phyloP scores from a whole-genome alignment of 1,140 invertebrate genomes.

The Microplitis demolitor region DNA sequence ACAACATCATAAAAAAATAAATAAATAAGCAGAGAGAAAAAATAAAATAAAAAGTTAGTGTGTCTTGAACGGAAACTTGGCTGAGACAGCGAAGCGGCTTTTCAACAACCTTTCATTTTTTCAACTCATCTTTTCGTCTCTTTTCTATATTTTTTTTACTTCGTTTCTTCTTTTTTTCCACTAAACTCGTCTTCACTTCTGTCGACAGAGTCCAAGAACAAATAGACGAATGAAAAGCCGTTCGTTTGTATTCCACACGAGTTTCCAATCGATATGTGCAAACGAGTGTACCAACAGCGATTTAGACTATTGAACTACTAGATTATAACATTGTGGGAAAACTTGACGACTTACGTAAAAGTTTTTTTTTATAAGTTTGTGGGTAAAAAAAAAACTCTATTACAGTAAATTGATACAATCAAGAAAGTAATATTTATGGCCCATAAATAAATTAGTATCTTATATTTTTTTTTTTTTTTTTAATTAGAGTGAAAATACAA shows the following conservation, averaged over 20 bases:
- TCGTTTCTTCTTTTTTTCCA: background rate
- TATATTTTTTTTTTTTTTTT: no score
- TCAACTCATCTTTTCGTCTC: background rate
- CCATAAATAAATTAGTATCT: background rate
- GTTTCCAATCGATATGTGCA: constrained; percentile 29
- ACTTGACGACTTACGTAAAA: background rate
- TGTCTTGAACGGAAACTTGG: constrained; percentile 17
- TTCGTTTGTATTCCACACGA: constrained; percentile 42
- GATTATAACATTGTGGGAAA: background rate
- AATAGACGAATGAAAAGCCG: constrained; percentile 36
- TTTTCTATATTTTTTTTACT: background rate
- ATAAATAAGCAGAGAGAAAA: constrained; percentile 3
- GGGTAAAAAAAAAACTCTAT: background rate
- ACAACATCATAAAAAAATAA: constrained; percentile 7
- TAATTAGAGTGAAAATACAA: no score
- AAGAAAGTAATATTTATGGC: background rate
- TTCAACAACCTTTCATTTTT: background rate
- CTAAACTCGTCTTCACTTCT: background rate
- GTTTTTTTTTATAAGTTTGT: no score
- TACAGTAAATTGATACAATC: constrained; percentile 7
- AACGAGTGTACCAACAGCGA: constrained; percentile 12
- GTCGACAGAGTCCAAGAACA: constrained; percentile 24
- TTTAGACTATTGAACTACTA: background rate
- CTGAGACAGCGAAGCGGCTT: constrained; percentile 20
- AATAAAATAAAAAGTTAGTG: constrained; percentile 26